These are phyloP conservation scores for Haliclona indistincta DNA, from an alignment of 37 sponge, comb jelly and placozoan genomes.

Conservation along the genomic window DNA sequence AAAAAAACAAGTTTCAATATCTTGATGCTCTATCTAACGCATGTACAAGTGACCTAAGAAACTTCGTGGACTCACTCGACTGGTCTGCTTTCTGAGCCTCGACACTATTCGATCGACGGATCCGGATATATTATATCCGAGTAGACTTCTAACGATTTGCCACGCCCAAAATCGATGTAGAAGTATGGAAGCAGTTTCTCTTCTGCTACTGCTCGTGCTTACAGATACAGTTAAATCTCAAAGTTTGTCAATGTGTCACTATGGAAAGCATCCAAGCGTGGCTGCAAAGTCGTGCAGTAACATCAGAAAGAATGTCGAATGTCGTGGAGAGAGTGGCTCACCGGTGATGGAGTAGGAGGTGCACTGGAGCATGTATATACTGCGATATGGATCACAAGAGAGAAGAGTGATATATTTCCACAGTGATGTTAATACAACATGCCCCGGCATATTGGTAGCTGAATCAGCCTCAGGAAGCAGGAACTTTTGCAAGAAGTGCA, in stretches of 20 bases:
- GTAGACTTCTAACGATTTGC: no score
- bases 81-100: no score
- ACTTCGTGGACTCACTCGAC: no score
- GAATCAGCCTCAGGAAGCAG: background rate
- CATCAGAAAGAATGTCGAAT: background rate
- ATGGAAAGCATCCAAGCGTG: conserved; percentile 1
- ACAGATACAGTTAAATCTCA: no score
- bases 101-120: no score
- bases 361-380: background rate
- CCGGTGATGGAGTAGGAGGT: background rate
- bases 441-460: background rate
- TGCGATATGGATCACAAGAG: conserved; percentile 9
- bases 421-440: background rate
- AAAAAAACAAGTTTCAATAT: no score
- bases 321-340: background rate
- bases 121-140: no score
- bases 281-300: conserved; percentile 7
- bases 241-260: background rate
- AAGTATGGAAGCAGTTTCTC: no score
- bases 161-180: no score
- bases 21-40: no score
- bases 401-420: conserved; percentile 1
- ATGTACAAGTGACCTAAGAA: no score
- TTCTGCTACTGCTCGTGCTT: no score
- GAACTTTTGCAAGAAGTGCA: background rate